Evolutionary conservation across 2,797 vertebrate genomes (phyloP).

Genomic region (Squalus acanthias): DNA sequence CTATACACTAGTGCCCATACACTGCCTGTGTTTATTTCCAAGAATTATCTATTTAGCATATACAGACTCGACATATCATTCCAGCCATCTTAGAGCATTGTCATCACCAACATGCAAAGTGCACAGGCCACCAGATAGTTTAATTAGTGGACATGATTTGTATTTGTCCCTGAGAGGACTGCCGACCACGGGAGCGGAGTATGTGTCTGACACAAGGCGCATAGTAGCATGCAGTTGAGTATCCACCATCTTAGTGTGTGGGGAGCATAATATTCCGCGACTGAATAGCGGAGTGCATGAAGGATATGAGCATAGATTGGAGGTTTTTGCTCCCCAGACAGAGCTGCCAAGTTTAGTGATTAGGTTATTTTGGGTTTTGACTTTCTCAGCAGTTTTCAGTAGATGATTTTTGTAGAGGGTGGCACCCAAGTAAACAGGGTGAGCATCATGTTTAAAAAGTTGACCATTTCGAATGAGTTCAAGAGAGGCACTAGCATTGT

Average conservation of each 20-base stretch:
- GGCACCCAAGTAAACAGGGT: background rate
- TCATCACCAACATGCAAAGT: background rate
- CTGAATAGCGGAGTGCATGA: background rate
- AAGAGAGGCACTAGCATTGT: background rate
- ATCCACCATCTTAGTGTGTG: background rate
- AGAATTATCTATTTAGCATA: background rate
- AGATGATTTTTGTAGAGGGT: background rate
- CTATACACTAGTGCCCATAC: background rate
- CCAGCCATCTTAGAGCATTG: background rate
- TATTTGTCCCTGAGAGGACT: background rate
- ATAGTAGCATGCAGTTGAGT: background rate
- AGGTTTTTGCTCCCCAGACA: background rate
- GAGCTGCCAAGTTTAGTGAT: background rate
- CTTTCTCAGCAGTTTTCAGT: background rate
- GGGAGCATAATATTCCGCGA: background rate
- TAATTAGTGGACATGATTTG: background rate
- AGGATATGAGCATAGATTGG: background rate
- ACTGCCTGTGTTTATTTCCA: background rate
- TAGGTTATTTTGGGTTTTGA: too few species aligned
- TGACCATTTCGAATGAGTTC: background rate
- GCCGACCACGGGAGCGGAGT: background rate
- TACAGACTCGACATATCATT: background rate
- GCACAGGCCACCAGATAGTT: background rate
- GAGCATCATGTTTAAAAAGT: background rate
- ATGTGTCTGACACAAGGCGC: background rate